Base-by-base conservation (phyloP, 2,797 vertebrate genomes). In the Manis pentadactyla region DNA sequence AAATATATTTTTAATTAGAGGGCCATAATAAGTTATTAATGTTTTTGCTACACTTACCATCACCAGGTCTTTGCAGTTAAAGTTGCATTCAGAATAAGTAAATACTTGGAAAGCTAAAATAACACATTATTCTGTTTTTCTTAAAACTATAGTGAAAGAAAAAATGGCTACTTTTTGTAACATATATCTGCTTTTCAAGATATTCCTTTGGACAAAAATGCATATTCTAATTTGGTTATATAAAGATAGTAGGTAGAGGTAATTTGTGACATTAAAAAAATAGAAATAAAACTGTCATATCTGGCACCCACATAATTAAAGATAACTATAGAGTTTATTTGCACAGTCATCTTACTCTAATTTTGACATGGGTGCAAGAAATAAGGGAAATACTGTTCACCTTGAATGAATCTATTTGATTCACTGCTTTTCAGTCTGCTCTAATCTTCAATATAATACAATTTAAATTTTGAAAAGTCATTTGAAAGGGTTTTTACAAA, bases 91-190 rank as follows among this genome's bases (percentile, higher is more conserved):
- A 31, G 79, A 34, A 61, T 89, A 95, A 61, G 39, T 55, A 75
- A 93, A 64, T 81, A 86, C 81, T 93, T 94, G 19, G 1, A 39
- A 78, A 83, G 68, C 19, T 64, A 66, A 92, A 86, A 66, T 61
- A 55, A 46, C 1, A 31, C 2, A 39, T 68, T 85, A 3, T n/a
- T 78, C 2, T 64, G 1, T 34, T 88, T 66, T 37, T 92, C 12
- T 46, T 61, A 49, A 90, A 90, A 37, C 7, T 46, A 71, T 39
- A 29, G 3, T 68, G 12, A 37, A 84, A 78, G 4, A 59, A 63
- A 92, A 75, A 4, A 42, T 73, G 7, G 9, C 77, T 89, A 51
- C 11, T 37, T 85, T 46, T 84, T 90, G 11, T 87, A 66, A 49
- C 46, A 61, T 73, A 25, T 14, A n/a, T 0, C 5, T 83, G 37